Conservation (phyloP, 2,888 invertebrate species). For the Napeogenes sylphis region DNA sequence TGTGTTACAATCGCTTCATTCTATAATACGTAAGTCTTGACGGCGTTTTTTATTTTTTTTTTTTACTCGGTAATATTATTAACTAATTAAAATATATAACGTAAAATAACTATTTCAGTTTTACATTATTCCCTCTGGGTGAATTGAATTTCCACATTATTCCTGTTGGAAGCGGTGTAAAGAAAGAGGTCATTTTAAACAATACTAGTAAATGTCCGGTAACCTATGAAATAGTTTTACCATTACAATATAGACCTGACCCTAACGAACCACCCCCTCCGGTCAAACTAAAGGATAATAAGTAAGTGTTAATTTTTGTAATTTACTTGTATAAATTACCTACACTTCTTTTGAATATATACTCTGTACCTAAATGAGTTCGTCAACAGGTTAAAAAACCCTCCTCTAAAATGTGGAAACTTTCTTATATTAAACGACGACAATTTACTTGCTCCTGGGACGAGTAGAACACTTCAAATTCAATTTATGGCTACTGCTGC, state of each 20-base stretch:
- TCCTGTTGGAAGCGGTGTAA: constrained; percentile 69
- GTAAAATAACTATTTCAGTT: constrained; percentile 51
- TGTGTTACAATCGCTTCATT: constrained; percentile 66
- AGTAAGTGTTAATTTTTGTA: constrained; percentile 40
- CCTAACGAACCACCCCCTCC: constrained; percentile 34
- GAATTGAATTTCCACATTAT: constrained; percentile 79
- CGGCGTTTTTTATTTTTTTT: not conserved
- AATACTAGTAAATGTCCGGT: constrained; percentile 80
- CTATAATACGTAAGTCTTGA: constrained; percentile 61
- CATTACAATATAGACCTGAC: constrained; percentile 46
- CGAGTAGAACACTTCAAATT: constrained; percentile 62
- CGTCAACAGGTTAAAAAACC: constrained; percentile 53
- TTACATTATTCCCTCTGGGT: constrained; percentile 75
- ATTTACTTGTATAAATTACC: constrained; percentile 1
- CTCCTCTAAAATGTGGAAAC: constrained; percentile 65
- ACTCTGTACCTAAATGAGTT: constrained; percentile 2
- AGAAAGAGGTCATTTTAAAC: constrained; percentile 74
- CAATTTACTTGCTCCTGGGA: constrained; percentile 65
- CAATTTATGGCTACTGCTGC: constrained; percentile 60
- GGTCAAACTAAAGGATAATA: constrained; percentile 49
- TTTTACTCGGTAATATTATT: no score
- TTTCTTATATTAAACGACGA: constrained; percentile 66
- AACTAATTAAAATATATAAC: no score
- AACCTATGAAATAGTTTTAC: constrained; percentile 65
- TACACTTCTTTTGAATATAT: not conserved